Evolutionary conservation across 2,797 vertebrate species (phyloP).

Genomic region (Pempheris klunzingeri): DNA sequence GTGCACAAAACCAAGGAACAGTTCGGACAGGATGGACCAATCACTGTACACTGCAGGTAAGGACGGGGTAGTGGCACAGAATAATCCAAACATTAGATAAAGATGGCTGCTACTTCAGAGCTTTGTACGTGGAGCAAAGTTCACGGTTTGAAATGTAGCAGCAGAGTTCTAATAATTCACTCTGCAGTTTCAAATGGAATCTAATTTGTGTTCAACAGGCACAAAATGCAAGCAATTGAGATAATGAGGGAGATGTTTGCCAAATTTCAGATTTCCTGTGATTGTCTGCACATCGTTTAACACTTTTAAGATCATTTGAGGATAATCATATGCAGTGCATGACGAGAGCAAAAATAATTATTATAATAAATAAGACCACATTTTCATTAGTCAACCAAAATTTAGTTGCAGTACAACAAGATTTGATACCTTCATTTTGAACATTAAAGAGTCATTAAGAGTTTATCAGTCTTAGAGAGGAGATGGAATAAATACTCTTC

Average conservation of each 20-base stretch:
- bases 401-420: not conserved
- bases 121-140: not conserved
- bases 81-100: not conserved
- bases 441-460: not conserved
- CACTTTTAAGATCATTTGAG: not conserved
- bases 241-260: not conserved
- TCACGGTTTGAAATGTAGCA: not conserved
- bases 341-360: not conserved
- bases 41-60: constrained; percentile 97
- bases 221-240: not conserved
- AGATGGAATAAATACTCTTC: constrained; percentile 11
- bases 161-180: not conserved
- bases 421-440: not conserved
- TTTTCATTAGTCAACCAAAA: not conserved
- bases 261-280: not conserved
- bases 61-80: not conserved
- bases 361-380: not conserved
- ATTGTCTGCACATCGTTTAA: not conserved
- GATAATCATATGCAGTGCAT: not conserved
- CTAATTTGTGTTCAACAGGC: not conserved
- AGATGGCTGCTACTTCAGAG: not conserved
- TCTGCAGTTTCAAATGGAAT: not conserved
- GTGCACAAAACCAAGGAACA: constrained; percentile 99
- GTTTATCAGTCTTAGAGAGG: not conserved
- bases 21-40: constrained; percentile 96